Evolutionary conservation across 2,888 invertebrate genomes (phyloP), one percentile per base, ranked within the genome.

Genomic region (Geophilus truncorum): DNA sequence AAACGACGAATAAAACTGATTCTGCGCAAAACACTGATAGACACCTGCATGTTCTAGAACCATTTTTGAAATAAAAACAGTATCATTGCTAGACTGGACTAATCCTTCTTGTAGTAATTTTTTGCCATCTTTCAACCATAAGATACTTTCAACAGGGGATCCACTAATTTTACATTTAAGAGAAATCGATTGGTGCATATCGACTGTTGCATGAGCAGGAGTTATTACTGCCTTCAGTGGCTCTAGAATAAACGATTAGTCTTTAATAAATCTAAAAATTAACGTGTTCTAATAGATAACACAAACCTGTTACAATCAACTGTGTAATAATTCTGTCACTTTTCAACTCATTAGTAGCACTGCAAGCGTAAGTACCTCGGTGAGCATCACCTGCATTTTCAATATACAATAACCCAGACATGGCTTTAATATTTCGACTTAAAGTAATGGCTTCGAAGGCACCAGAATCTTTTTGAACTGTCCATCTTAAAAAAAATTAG

Each of bases 61-160:
- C 77, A 77, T 77, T 77, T 77, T 77, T 32, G 36, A 77, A 21
- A 77, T 77, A 30, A 28, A 34, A 9, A 77, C 9, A 32, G 18
- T 77, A 21, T 77, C 36, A 77, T 77, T 77, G 32, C 15, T 32
- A 77, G 4, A 18, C 18, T 77, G 77, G n/a, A 34, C 15, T 10
- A 77, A n/a, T 45, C 45, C 45, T 2, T 45, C 15, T 0, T 15
- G 3, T 12, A 28, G 76, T n/a, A 77, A 30, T 28, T 25, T 21
- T 40, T 40, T 25, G 18, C 78, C 78, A 78, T 78, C 78, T 45
- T 78, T 78, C 45, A 78, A 23, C 78, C 78, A 78, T 15, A 21
- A 12, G 12, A 78, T 78, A 25, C 21, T 36, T 6, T 36, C 40
- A 25, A 78, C 23, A 1, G 40, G 36, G 7, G 21, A 23, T 28